Base-by-base conservation (phyloP, 2,888 invertebrate genomes). In the Spisula solida region DNA sequence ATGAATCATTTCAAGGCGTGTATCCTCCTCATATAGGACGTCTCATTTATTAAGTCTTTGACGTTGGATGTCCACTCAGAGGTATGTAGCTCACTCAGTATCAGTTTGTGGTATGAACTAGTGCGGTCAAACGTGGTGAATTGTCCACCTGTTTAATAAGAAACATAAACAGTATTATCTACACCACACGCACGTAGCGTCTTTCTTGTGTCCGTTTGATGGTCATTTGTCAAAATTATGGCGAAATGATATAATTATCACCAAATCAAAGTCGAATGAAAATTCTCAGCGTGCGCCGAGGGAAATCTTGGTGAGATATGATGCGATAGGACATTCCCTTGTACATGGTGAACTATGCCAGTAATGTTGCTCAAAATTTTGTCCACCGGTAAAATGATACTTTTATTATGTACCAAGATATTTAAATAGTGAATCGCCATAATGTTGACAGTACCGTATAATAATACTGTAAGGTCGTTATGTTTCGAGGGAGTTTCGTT, bases 161-260 rank as follows among this genome's bases (percentile, higher is more conserved):
- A 41, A 56, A 83, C 55, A 78, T 87, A 79, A 75, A 87, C 82
- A 87, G 14, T 47, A 25, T 82, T 60, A 87, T 87, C 87, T 83
- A 31, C 75, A 66, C 60, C 16, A 34, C 14, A 60, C 75, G 75
- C 31, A 34, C 79, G 79, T 60, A 87, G 66, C 82, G 75, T 81
- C 25, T 51, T 87, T 85, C 84, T 41, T 87, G 34, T 87, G 87
- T 78, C 55, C 34, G 12, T 48, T 20, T 8, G 29, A 18, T 81
- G 89, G 85, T 87, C 87, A 87, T 78, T 60, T 51, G 79, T 79
- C 60, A 79, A 75, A 82, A 82, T 88, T 88, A 88, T 82, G 83
- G 83, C 70, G 87, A 90, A 92, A 90, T 90, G 89, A 88, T 85
- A 86, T 82, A 87, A 89, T 92, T 86, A 84, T 90, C 89, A 86